phyloP scores from a whole-genome alignment of 1,140 invertebrate genomes.

The Tetragnatha versicolor region DNA sequence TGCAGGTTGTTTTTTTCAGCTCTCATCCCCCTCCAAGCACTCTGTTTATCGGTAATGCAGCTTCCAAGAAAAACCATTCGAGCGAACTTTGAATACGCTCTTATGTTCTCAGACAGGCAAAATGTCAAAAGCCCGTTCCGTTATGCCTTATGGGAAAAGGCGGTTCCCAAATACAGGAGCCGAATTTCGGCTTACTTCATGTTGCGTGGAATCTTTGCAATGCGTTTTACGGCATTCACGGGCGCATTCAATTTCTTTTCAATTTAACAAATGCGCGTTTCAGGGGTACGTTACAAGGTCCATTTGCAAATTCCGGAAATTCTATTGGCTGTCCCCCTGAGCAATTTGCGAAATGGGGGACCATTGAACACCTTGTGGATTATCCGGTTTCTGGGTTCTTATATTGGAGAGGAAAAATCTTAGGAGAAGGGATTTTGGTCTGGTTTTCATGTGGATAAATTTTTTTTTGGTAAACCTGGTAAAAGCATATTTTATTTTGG shows the following conservation, averaged over 20 bases:
- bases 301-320: constrained; percentile 29
- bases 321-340: background rate
- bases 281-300: constrained; percentile 11
- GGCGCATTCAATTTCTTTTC: constrained; percentile 35
- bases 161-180: no score
- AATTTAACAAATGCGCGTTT: constrained; percentile 42
- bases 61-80: no score
- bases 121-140: no score
- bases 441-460: background rate
- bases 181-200: no score
- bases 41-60: no score
- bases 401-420: background rate
- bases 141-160: no score
- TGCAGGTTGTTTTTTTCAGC: no score
- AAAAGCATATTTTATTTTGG: no score
- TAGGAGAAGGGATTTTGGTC: background rate
- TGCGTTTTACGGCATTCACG: background rate
- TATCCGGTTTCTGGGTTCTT: background rate
- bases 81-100: no score
- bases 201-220: no score
- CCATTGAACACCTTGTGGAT: background rate
- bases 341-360: constrained; percentile 30
- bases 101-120: no score
- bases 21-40: no score
- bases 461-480: background rate